Base-by-base conservation (phyloP, 2,113 vertebrate species). In the Tenrec ecaudatus region DNA sequence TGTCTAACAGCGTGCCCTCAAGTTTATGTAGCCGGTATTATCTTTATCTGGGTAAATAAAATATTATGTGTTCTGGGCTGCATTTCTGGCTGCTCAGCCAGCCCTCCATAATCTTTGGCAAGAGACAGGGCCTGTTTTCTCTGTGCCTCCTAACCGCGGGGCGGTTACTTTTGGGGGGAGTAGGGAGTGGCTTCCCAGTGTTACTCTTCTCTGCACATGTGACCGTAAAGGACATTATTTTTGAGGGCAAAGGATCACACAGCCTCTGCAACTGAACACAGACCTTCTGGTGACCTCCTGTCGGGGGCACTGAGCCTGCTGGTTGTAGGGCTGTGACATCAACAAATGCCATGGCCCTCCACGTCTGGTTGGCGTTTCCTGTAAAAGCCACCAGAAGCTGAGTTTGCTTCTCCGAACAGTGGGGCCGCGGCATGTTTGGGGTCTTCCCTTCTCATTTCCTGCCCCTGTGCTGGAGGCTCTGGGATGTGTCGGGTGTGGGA, bases 1-100 rank as follows among this genome's bases (percentile, higher is more conserved):
- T 91, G 84, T 95, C 96, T 94, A 96, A 78, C 87, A 76, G 78
- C 93, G 82, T 93, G 76, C 91, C 71, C 92, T 96, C 92, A 93
- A 88, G 93, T 96, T 97, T 96, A 95, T 95, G 90, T 88, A 93
- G 95, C 40, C 27, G 92, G 94, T 88, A 95, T 97, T 93, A 78
- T 83, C 89, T 97, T 90, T 95, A 96, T 96, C 94, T 95, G 90
- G 69, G 86, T 92, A 97, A 95, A 94, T 96, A 95, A 96, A 96
- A 71, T 80, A 88, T 86, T 57, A 89, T 94, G 83, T 85, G 85
- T 95, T 92, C 92, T 90, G 87, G 94, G 64, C 71, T 85, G 36
- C 1, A 0, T 92, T 69, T 93, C 96, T 69, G 80, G 53, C 8
- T 10, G 27, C 69, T 94, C 83, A 82, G 91, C 85, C 71, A 96